phyloP scores from a whole-genome alignment of 1,140 invertebrate genomes.

The Phymorhynchus buccinoides region DNA sequence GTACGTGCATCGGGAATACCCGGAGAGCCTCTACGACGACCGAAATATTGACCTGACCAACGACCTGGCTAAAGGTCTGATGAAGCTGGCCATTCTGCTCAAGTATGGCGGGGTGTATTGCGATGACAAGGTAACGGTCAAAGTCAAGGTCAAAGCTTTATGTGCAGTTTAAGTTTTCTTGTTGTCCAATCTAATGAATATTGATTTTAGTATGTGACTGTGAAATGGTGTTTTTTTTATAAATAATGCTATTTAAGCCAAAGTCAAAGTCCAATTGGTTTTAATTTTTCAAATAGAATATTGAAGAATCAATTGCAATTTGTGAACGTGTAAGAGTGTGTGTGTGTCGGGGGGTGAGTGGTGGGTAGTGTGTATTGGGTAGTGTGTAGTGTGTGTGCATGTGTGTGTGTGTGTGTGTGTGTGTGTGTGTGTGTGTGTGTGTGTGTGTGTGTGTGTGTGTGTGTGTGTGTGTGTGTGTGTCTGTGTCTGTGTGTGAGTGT shows the following conservation, averaged over 20 bases:
- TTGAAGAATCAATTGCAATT: too few species aligned
- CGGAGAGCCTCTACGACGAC: constrained; percentile 43
- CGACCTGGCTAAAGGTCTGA: constrained; percentile 43
- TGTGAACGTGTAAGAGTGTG: not conserved
- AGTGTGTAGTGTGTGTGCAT: not conserved
- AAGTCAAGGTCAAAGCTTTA: too few species aligned
- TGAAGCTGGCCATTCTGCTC: constrained; percentile 47
- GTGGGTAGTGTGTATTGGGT: not conserved
- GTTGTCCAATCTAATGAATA: too few species aligned
- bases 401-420: not conserved
- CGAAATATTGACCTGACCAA: constrained; percentile 44
- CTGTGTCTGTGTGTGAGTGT: not conserved
- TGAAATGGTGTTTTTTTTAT: too few species aligned
- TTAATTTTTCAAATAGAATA: too few species aligned
- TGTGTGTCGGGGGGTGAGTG: not conserved
- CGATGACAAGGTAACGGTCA: constrained; percentile 43
- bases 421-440: not conserved
- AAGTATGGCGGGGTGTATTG: constrained; percentile 54
- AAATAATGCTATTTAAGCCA: too few species aligned
- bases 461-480: not conserved
- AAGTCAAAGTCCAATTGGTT: too few species aligned
- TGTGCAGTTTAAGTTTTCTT: too few species aligned
- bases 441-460: not conserved
- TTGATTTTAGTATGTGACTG: too few species aligned
- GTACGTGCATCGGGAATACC: constrained; percentile 51